A percentile compares a stretch with the other conserved stretches of the same genome.
These are phyloP conservation scores for Ectropis grisescens DNA, from an alignment of 1,140 invertebrate genomes.

Conservation along the genomic window DNA sequence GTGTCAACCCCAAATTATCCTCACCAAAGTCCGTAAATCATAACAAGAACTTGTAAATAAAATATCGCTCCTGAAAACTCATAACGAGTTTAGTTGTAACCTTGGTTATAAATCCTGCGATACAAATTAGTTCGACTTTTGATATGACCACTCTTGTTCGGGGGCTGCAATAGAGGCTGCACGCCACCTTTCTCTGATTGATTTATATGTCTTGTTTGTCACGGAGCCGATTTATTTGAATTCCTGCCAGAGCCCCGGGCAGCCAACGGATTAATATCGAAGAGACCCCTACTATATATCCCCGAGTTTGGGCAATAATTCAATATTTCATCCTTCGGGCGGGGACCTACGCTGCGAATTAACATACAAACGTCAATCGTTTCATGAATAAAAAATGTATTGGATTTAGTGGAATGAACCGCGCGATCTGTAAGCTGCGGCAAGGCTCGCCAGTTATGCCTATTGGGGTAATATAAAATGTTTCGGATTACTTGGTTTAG, in stretches of 20 bases:
- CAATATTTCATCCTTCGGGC: slow-evolving; percentile 64
- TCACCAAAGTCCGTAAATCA: slow-evolving; percentile 26
- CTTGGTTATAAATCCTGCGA: slow-evolving; percentile 59
- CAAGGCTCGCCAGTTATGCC: slow-evolving; percentile 25
- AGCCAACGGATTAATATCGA: slow-evolving; percentile 58
- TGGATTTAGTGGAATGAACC: slow-evolving; percentile 64
- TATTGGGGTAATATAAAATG: slow-evolving; percentile 49
- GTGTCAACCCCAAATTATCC: too few relatives aligned
- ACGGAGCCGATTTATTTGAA: slow-evolving; percentile 70
- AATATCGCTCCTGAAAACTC: slow-evolving; percentile 42
- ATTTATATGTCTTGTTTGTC: slow-evolving; percentile 72
- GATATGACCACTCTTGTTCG: slow-evolving; percentile 35
- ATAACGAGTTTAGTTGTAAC: slow-evolving; percentile 60
- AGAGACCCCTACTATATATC: slow-evolving; percentile 55
- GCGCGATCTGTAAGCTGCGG: slow-evolving; percentile 33
- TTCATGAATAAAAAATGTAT: slow-evolving; percentile 71
- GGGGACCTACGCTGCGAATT: slow-evolving; percentile 57
- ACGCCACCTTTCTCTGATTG: slow-evolving; percentile 67
- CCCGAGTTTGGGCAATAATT: slow-evolving; percentile 63
- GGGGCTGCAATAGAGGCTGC: slow-evolving; percentile 55
- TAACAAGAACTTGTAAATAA: slow-evolving; percentile 41
- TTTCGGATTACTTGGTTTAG: slow-evolving; percentile 34
- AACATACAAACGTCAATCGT: slow-evolving; percentile 70
- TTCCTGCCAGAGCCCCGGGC: slow-evolving; percentile 56
- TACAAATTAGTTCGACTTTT: slow-evolving; percentile 61